These are phyloP conservation scores for Eolophus roseicapilla DNA, from an alignment of 2,113 vertebrate species.

Conservation along the genomic window DNA sequence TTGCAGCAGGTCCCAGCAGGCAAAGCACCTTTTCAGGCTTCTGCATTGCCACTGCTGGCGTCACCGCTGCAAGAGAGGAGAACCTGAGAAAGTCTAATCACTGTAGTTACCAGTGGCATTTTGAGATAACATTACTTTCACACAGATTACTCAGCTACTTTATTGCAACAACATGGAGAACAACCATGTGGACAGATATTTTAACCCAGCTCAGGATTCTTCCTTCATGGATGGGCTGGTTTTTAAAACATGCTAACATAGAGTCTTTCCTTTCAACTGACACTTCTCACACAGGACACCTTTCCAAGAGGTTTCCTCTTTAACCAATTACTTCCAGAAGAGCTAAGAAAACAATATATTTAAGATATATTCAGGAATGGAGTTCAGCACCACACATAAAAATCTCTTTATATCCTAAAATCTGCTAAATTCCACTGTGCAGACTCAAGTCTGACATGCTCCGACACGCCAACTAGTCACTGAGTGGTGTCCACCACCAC, in stretches of 20 bases:
- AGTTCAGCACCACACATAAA: not conserved
- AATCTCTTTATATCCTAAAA: not conserved
- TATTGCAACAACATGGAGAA: rapidly evolving
- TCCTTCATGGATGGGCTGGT: not conserved
- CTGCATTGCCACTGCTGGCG: rapidly evolving
- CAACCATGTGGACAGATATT: rapidly evolving
- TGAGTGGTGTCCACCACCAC: not conserved
- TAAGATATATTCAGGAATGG: not conserved
- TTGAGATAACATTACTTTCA: not conserved
- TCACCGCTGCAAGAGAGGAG: not conserved
- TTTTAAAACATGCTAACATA: rapidly evolving
- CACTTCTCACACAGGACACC: not conserved
- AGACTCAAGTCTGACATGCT: not conserved
- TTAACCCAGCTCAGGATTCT: not conserved
- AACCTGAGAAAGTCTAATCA: not conserved
- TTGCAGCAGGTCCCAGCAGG: not conserved
- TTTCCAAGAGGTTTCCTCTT: not conserved
- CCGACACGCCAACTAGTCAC: not conserved
- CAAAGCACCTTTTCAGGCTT: not conserved
- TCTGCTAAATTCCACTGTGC: not conserved
- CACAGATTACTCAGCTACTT: rapidly evolving
- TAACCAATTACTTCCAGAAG: rapidly evolving
- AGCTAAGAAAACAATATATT: not conserved
- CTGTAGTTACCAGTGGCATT: rapidly evolving
- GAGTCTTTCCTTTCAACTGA: not conserved